Conservation (phyloP, 2,113 vertebrate genomes). For the Bolborhynchus lineola region DNA sequence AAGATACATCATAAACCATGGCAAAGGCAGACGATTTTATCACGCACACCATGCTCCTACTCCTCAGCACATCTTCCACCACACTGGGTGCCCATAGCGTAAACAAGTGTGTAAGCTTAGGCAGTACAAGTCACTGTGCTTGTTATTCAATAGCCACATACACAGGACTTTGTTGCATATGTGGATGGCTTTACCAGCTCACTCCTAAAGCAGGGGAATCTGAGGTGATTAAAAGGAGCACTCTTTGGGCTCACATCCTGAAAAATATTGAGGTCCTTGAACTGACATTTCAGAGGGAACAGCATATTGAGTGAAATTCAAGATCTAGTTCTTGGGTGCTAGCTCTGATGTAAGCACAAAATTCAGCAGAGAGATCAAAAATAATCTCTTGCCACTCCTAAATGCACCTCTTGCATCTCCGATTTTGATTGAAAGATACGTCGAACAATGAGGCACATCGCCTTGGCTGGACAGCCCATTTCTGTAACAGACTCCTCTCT, state of each 20-base stretch:
- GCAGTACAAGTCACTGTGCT: background rate
- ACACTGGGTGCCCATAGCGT: background rate
- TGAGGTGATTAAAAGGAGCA: background rate
- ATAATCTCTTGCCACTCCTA: background rate
- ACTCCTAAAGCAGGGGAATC: background rate
- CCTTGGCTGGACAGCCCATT: background rate
- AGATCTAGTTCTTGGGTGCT: background rate
- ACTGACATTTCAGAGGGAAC: background rate
- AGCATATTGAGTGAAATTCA: background rate
- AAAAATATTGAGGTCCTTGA: rapidly evolving
- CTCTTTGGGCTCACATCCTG: background rate
- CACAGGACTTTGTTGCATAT: background rate
- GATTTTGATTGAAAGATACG: background rate
- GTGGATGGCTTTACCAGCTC: rapidly evolving
- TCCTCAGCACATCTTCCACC: rapidly evolving
- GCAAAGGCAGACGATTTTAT: background rate
- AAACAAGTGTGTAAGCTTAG: background rate
- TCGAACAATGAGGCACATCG: rapidly evolving
- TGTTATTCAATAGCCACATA: background rate
- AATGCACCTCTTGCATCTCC: background rate
- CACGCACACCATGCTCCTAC: background rate
- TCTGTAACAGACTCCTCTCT: background rate
- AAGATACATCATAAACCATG: background rate
- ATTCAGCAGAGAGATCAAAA: background rate
- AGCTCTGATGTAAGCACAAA: background rate